Conservation (phyloP, 2,888 invertebrate genomes). For the Ormyrus nitidulus region DNA sequence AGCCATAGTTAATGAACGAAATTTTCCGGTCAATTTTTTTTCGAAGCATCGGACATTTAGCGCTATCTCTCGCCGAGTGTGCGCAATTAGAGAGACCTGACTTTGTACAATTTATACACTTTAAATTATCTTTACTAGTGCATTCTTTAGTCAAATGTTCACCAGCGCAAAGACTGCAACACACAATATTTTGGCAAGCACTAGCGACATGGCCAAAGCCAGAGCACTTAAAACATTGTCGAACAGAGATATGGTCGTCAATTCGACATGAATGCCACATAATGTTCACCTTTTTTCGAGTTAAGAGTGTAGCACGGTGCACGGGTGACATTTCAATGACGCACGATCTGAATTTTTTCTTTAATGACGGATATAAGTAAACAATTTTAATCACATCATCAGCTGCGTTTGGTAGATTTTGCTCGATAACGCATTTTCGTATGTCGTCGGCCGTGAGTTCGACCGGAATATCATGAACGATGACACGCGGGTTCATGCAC, state of each 20-base stretch:
- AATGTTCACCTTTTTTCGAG: not conserved
- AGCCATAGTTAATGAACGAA: not conserved
- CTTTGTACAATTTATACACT: not conserved
- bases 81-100: not conserved
- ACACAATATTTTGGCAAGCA: not conserved
- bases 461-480: not conserved
- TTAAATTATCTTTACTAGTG: too few relatives aligned
- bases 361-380: not conserved
- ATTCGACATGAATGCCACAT: not conserved
- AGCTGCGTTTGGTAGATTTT: not conserved
- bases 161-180: not conserved
- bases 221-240: slow-evolving; percentile 4
- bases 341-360: not conserved
- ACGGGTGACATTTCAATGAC: not conserved
- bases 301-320: too few relatives aligned
- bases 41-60: not conserved
- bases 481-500: not conserved
- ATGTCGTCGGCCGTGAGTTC: not conserved
- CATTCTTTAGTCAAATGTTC: not conserved
- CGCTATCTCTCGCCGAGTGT: not conserved
- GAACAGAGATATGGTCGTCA: not conserved
- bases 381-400: not conserved
- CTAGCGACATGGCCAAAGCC: not conserved
- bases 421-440: not conserved
- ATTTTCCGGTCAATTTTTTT: slow-evolving; percentile 7